These are phyloP conservation scores for Onychomys arenicola DNA, from an alignment of 2,797 vertebrate genomes.

Conservation along the genomic window DNA sequence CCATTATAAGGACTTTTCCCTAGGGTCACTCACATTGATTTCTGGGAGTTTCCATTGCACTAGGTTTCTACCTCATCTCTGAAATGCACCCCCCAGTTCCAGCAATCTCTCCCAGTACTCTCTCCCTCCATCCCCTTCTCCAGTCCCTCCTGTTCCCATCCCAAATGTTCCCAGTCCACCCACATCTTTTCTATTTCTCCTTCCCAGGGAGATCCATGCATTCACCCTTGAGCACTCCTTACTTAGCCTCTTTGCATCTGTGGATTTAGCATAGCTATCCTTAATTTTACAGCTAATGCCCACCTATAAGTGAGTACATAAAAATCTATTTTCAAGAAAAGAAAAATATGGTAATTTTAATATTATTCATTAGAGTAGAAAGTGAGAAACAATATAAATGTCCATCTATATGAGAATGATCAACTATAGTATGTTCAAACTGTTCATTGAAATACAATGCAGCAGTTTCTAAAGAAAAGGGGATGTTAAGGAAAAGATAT, in stretches of 20 bases:
- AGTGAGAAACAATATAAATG: constrained; percentile 48
- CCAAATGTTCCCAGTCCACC: background rate
- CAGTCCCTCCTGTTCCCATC: background rate
- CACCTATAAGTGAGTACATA: background rate
- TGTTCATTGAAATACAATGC: constrained; percentile 33
- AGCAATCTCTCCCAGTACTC: background rate
- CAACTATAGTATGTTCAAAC: background rate
- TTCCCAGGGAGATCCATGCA: background rate
- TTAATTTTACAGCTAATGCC: background rate
- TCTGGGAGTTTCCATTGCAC: background rate
- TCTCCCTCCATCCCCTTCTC: background rate
- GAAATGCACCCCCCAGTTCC: background rate
- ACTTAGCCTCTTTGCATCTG: background rate
- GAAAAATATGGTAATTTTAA: background rate
- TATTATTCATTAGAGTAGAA: constrained; percentile 56
- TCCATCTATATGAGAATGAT: background rate
- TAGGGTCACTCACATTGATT: background rate
- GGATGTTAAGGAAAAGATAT: background rate
- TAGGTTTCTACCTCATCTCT: background rate
- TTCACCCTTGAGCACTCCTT: background rate
- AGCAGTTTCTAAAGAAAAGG: constrained; percentile 40
- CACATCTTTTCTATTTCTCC: background rate
- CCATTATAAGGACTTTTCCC: background rate
- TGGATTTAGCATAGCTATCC: background rate
- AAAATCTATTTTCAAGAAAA: background rate